Evolutionary conservation across 2,888 invertebrate species (phyloP).

Genomic region (Noctua janthe): DNA sequence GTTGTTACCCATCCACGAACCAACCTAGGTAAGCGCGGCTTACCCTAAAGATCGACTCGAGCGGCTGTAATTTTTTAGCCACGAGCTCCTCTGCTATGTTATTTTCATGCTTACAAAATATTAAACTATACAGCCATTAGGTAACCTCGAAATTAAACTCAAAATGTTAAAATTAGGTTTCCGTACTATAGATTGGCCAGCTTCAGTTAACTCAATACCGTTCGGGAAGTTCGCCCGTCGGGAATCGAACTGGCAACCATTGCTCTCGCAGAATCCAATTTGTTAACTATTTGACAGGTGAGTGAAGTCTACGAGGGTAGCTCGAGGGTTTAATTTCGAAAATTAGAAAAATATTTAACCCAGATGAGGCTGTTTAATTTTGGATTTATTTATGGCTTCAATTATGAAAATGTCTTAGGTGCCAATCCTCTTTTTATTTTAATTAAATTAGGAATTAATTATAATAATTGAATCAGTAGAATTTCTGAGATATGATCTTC

Average conservation of each 20-base stretch:
- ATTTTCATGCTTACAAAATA: not conserved
- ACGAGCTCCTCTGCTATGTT: not conserved
- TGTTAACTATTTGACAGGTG: conserved; percentile 78
- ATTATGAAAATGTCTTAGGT: not conserved
- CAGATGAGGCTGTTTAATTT: conserved; percentile 21
- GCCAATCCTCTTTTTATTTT: not conserved
- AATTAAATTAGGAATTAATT: not conserved
- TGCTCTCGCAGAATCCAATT: conserved; percentile 71
- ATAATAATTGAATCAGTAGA: not conserved
- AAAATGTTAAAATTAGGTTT: conserved; percentile 38
- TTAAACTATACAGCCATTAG: not conserved
- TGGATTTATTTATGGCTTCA: conserved; percentile 30
- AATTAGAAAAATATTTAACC: conserved; percentile 57
- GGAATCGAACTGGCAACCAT: conserved; percentile 71
- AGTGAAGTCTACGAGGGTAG: conserved; percentile 73
- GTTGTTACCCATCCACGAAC: not conserved
- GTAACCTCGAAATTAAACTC: conserved; percentile 6
- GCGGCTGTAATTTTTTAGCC: not conserved
- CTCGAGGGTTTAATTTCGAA: conserved; percentile 39
- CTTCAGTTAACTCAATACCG: conserved; percentile 63
- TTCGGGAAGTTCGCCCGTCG: conserved; percentile 63
- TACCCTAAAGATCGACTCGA: not conserved
- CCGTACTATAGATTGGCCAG: conserved; percentile 58
- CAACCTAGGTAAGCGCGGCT: not conserved
- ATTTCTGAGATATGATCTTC: not conserved